phyloP scores from a whole-genome alignment of 2,888 invertebrate species.

The Agelastica alni region DNA sequence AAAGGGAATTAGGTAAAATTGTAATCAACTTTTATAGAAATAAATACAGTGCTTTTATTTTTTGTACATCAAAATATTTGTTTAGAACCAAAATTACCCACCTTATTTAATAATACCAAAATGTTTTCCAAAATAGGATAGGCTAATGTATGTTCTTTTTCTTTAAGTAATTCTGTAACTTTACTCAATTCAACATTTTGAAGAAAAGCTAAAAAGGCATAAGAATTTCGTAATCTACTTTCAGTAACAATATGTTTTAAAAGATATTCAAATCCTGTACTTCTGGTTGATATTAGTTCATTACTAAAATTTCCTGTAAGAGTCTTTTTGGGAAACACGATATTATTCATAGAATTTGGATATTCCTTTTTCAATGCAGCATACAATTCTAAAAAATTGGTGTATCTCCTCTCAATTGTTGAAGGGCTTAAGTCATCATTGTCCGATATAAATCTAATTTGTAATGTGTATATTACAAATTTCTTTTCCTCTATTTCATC shows the following conservation, averaged over 20 bases:
- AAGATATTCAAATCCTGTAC: constrained; percentile 67
- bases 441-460: constrained; percentile 64
- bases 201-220: constrained; percentile 65
- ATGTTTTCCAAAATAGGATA: constrained; percentile 68
- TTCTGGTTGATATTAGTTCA: constrained; percentile 67
- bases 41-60: too few species aligned
- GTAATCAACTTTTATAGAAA: too few species aligned
- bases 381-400: constrained; percentile 71
- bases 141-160: constrained; percentile 65
- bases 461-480: constrained; percentile 71
- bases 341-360: constrained; percentile 59
- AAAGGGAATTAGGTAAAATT: too few species aligned
- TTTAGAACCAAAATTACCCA: constrained; percentile 42
- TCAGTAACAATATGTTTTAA: constrained; percentile 63
- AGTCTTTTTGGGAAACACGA: constrained; percentile 65
- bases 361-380: constrained; percentile 64
- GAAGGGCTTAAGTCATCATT: constrained; percentile 64
- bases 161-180: constrained; percentile 64
- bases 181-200: constrained; percentile 67
- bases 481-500: constrained; percentile 67
- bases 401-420: constrained; percentile 71
- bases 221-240: constrained; percentile 63
- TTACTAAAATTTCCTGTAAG: constrained; percentile 69
- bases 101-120: constrained; percentile 68
- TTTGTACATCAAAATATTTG: too few species aligned